Evolutionary conservation across 1,140 invertebrate genomes (phyloP).

Genomic region (Eufriesea mexicana): DNA sequence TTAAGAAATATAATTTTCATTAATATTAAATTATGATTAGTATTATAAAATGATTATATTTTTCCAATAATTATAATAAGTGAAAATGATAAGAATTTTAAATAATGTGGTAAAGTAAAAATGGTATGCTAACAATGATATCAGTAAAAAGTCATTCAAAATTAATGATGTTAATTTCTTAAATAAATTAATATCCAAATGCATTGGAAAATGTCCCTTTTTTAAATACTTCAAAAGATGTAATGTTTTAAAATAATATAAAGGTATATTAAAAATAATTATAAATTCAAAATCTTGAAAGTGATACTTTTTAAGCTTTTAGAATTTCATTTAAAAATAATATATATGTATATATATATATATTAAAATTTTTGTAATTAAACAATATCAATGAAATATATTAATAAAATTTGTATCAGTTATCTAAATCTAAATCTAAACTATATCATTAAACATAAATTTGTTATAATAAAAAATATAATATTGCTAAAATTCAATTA

Average conservation of each 20-base stretch:
- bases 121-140: neutral
- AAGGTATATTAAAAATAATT: too few species aligned
- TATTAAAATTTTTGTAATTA: neutral
- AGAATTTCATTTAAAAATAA: neutral
- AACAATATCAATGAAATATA: neutral
- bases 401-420: neutral
- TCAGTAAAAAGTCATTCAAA: neutral
- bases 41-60: neutral
- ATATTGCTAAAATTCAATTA: neutral
- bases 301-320: neutral
- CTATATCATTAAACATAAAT: neutral
- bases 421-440: neutral
- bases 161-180: neutral
- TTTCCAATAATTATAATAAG: neutral
- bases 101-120: neutral
- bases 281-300: neutral
- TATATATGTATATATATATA: too few species aligned
- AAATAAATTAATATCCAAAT: neutral
- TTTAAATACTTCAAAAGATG: too few species aligned
- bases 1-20: neutral
- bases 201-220: too few species aligned
- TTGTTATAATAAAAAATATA: neutral
- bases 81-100: neutral
- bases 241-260: too few species aligned
- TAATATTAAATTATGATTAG: neutral